phyloP scores from a whole-genome alignment of 1,140 invertebrate genomes.

The Euura saliciscinereae region DNA sequence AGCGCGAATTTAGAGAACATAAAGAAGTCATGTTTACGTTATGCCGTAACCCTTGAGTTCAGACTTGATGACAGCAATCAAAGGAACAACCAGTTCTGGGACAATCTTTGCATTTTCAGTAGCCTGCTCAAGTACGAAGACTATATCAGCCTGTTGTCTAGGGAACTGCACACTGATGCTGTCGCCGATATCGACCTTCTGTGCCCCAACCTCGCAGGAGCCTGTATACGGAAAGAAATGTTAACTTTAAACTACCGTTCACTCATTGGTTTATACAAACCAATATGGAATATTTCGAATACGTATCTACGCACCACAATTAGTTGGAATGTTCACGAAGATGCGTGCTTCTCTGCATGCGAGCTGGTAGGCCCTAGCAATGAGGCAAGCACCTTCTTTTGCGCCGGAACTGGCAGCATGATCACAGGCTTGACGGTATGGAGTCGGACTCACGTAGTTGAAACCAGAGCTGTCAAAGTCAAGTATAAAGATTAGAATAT shows the following conservation, averaged over 20 bases:
- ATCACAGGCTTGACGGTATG: constrained; percentile 70
- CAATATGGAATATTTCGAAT: too few species aligned
- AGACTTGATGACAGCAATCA: constrained; percentile 53
- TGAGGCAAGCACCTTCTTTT: constrained; percentile 63
- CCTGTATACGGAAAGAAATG: constrained; percentile 39
- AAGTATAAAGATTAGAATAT: constrained; percentile 13
- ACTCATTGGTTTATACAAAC: too few species aligned
- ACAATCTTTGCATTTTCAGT: constrained; percentile 56
- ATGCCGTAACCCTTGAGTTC: constrained; percentile 64
- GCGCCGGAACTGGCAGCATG: constrained; percentile 61
- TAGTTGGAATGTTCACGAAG: constrained; percentile 61
- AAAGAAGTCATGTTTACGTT: constrained; percentile 52
- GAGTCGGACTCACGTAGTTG: constrained; percentile 49
- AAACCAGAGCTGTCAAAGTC: constrained; percentile 48
- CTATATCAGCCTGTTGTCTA: constrained; percentile 73
- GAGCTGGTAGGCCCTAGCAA: constrained; percentile 66
- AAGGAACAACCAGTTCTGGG: constrained; percentile 54
- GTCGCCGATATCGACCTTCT: constrained; percentile 62
- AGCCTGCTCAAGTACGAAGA: constrained; percentile 72
- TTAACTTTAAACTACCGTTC: background rate
- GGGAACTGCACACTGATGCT: constrained; percentile 71
- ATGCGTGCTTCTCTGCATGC: constrained; percentile 62
- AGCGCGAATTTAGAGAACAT: too few species aligned
- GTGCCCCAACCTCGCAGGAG: constrained; percentile 64
- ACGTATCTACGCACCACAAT: constrained; percentile 66